Evolutionary conservation across 2,888 invertebrate genomes (phyloP).

Genomic region (Rotaria sp.): DNA sequence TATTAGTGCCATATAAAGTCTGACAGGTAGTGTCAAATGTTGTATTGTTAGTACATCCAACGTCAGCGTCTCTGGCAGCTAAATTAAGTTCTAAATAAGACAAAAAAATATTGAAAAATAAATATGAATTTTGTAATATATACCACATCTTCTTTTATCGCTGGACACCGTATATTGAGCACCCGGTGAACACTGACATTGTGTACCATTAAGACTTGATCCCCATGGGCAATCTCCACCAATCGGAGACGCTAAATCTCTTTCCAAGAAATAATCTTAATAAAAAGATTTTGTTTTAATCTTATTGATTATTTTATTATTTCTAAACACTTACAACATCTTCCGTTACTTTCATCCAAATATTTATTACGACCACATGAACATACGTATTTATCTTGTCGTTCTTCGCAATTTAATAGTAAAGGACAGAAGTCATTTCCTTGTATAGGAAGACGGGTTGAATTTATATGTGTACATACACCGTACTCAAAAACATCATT

Average conservation of each 20-base stretch:
- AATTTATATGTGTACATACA: constrained; percentile 11
- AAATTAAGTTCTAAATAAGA: not conserved
- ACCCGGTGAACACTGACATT: not conserved
- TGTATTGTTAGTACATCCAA: not conserved
- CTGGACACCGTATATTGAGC: not conserved
- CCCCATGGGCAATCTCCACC: not conserved
- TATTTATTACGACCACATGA: not conserved
- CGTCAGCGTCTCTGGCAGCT: accelerated
- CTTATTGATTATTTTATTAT: not conserved
- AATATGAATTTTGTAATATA: not conserved
- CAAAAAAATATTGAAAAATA: not conserved
- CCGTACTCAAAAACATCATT: not conserved
- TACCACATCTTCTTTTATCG: not conserved
- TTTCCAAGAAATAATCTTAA: not conserved
- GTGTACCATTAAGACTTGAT: not conserved
- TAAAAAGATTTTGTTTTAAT: not conserved
- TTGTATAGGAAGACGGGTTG: not conserved
- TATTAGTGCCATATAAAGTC: not conserved
- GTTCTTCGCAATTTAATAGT: not conserved
- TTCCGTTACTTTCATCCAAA: not conserved
- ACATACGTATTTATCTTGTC: not conserved
- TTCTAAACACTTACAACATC: not conserved
- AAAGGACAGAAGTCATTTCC: not conserved
- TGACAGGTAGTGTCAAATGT: not conserved
- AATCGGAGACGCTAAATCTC: not conserved